phyloP scores from a whole-genome alignment of 2,888 invertebrate species.

The Drosophila greeni region DNA sequence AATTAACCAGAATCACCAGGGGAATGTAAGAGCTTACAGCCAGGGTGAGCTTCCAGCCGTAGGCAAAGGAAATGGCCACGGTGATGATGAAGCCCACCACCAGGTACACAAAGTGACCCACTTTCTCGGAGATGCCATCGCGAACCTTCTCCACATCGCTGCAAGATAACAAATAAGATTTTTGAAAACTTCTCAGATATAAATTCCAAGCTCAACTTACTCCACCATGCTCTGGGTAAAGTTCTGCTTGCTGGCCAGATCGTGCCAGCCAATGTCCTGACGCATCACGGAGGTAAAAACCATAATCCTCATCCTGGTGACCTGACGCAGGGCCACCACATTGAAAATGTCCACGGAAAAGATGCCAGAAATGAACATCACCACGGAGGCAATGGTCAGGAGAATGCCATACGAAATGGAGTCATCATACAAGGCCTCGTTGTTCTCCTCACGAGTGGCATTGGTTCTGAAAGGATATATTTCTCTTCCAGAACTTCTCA shows the following conservation, averaged over 20 bases:
- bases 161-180: neutral
- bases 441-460: constrained; percentile 81
- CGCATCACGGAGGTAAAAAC: constrained; percentile 84
- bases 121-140: constrained; percentile 91
- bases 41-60: constrained; percentile 92
- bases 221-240: constrained; percentile 87
- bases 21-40: constrained; percentile 90
- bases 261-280: constrained; percentile 88
- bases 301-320: constrained; percentile 82
- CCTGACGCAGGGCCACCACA: constrained; percentile 83
- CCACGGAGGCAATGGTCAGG: constrained; percentile 80
- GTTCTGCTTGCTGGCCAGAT: constrained; percentile 84
- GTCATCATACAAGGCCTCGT: constrained; percentile 83
- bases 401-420: constrained; percentile 84
- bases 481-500: accelerated
- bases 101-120: constrained; percentile 85
- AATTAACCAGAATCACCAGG: constrained; percentile 86
- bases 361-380: constrained; percentile 83
- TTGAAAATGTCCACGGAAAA: constrained; percentile 85
- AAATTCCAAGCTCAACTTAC: constrained; percentile 80
- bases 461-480: constrained; percentile 78
- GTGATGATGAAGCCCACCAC: constrained; percentile 80
- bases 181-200: accelerated
- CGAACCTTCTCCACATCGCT: constrained; percentile 89
- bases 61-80: constrained; percentile 86